Evolutionary conservation across 2,797 vertebrate species (phyloP), one percentile per base, ranked within the genome.

Genomic region (Neostethus bicornis): DNA sequence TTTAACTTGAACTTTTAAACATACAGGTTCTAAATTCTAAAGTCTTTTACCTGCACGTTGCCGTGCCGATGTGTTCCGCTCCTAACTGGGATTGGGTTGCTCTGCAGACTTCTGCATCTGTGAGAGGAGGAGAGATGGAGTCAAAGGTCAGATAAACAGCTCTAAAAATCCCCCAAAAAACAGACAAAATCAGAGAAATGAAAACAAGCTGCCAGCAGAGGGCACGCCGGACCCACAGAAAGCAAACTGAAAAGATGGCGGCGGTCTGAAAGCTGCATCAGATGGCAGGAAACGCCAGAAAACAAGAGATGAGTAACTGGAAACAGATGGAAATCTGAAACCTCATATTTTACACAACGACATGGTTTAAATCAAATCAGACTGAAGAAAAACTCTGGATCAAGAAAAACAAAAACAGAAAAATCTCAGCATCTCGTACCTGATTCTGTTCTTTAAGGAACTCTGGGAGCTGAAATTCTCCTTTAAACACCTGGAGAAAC

Each of bases 381-480:
- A 66, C 17, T 55, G 35, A n/a, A 42, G 26, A 51, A 60, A 32
- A 45, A 29, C 39, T 47, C 46, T 52, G 29, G 54, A 58, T 73
- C 58, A 23, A 19, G 28, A 29, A 28, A 51, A 37, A 21, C 23
- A 44, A 52, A 58, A 51, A 51, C 3, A 39, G 4, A 52, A 67
- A 23, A 69, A 56, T 66, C 55, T 71, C 47, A 77, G 76, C 75
- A 58, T 86, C 89, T 87, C 76, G 81, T 96, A 99, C 96, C 97
- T 98, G 94, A 85, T 93, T 90, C 78, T 95, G 93, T 75, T 92
- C 91, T 92, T 87, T 92, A 81, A 93, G 90, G 85, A 98, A 98
- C 80, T 96, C 96, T 70, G 97, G 97, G 53, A 98, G 95, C 80
- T 96, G 95, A 93, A 98, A 99, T 95, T 98, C 96, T 87, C 97